Conservation (phyloP, 2,888 invertebrate species). For the Strigamia maritima region DNA sequence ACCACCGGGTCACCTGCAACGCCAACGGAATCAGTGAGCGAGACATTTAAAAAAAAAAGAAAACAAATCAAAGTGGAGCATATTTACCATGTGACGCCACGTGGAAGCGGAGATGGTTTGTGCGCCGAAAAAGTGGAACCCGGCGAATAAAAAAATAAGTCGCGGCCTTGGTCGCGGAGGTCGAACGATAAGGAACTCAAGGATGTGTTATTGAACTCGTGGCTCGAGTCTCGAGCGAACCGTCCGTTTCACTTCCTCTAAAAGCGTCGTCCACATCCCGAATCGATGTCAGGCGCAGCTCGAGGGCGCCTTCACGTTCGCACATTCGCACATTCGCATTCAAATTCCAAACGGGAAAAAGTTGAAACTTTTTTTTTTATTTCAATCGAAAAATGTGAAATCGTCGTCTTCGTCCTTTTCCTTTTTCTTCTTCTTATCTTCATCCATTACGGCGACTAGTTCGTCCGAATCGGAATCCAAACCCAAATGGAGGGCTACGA, state of each 20-base stretch:
- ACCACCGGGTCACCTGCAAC: not conserved
- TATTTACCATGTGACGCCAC: no score
- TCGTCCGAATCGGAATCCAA: slow-evolving; percentile 1
- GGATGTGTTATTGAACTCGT: slow-evolving; percentile 23
- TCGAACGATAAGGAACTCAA: not conserved
- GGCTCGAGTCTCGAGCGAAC: no score
- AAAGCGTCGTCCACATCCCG: no score
- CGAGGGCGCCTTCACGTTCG: no score
- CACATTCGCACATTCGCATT: no score
- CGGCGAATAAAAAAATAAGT: no score
- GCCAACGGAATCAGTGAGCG: no score
- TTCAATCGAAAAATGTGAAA: not conserved
- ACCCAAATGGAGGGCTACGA: not conserved
- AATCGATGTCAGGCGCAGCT: not conserved
- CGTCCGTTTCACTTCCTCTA: not conserved
- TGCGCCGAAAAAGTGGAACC: no score
- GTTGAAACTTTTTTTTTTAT: not conserved
- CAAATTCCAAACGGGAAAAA: no score
- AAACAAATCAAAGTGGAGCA: no score
- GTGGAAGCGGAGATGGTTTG: no score
- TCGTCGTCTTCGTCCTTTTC: not conserved
- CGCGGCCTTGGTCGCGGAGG: not conserved
- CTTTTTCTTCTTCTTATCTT: not conserved
- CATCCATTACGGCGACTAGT: not conserved
- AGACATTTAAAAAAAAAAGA: no score